A percentile compares a stretch with the other conserved stretches of the same genome.
Conservation (phyloP, 2,113 vertebrate species). For the Myocastor coypus region DNA sequence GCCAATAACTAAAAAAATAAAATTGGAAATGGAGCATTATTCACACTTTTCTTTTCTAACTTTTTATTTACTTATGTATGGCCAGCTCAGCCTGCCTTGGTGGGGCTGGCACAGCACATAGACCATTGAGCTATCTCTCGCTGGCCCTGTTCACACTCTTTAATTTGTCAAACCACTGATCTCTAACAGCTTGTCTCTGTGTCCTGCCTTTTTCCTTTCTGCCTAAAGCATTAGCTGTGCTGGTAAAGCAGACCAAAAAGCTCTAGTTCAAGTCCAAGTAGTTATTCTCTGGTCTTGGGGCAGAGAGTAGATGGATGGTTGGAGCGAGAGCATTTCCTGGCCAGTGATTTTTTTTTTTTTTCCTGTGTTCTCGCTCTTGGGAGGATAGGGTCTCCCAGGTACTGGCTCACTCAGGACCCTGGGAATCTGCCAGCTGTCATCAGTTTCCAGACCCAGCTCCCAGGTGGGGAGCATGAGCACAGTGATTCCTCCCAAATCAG, state of each 20-base stretch:
- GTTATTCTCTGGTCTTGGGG: constrained; percentile 6
- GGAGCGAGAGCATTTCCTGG: neutral
- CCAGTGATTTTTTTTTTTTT: too few relatives aligned
- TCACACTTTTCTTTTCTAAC: neutral
- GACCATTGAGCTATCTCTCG: too few relatives aligned
- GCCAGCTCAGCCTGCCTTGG: too few relatives aligned
- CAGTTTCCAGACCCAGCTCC: neutral
- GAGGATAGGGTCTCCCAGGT: neutral
- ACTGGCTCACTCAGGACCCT: neutral
- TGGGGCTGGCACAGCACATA: too few relatives aligned
- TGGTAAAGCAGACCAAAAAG: constrained; percentile 43
- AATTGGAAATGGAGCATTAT: constrained; percentile 48
- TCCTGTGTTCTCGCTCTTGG: neutral
- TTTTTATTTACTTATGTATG: too few relatives aligned
- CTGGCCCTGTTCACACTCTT: too few relatives aligned
- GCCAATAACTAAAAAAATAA: constrained; percentile 62
- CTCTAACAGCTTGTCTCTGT: constrained; percentile 42
- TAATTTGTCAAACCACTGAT: constrained; percentile 56
- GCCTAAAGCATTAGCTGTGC: constrained; percentile 30
- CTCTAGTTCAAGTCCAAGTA: constrained; percentile 30
- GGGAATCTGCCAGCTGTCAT: constrained; percentile 44
- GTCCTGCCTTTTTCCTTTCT: constrained; percentile 54
- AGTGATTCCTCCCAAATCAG: constrained; percentile 34
- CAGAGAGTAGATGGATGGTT: neutral
- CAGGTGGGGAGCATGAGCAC: constrained; percentile 20